phyloP scores from a whole-genome alignment of 2,797 vertebrate species.

The Amazona finschi region DNA sequence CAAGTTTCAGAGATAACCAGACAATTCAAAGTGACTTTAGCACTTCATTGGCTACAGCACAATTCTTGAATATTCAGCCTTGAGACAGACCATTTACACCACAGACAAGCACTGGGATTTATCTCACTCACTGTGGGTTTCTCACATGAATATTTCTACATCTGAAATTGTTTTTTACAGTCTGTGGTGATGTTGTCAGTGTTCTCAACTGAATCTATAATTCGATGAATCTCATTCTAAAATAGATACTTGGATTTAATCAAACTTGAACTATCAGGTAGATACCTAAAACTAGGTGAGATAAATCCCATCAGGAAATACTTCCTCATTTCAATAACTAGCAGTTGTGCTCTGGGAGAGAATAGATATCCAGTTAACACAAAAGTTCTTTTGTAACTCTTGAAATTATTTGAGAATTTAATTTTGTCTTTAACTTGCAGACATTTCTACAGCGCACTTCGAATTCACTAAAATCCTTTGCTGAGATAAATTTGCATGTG shows the following conservation, averaged over 20 bases:
- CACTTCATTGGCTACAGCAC: background rate
- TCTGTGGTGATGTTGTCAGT: background rate
- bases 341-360: background rate
- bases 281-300: background rate
- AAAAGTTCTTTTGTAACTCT: background rate
- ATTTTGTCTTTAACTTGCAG: background rate
- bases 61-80: background rate
- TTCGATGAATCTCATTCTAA: background rate
- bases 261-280: background rate
- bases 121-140: background rate
- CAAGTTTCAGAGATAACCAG: background rate
- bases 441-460: background rate
- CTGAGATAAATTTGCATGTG: background rate
- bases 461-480: background rate
- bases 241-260: background rate
- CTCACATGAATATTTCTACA: background rate
- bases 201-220: background rate
- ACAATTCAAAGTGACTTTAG: background rate
- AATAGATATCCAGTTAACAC: background rate
- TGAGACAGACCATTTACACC: background rate
- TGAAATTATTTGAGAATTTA: background rate
- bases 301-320: background rate
- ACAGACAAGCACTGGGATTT: background rate
- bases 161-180: background rate
- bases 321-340: background rate